Evolutionary conservation across 2,797 vertebrate species (phyloP), one percentile per base, ranked within the genome.

Genomic region (Neosilurus hyrtlii): DNA sequence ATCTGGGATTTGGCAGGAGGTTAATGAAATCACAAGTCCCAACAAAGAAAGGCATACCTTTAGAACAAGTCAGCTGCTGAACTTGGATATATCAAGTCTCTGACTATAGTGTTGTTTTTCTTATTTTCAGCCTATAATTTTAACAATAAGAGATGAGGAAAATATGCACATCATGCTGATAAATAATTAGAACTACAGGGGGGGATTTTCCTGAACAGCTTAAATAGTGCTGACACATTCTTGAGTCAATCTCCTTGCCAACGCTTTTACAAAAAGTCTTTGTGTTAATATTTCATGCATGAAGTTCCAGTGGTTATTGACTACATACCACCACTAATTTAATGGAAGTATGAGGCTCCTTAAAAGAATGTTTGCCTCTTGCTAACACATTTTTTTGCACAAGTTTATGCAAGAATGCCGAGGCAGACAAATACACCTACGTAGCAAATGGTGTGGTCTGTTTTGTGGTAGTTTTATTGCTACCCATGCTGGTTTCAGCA

Each of bases 381-480:
- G 63, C 75, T 71, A 78, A 35, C 24, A 71, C 68, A 67, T 74
- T 81, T 84, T 84, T 30, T 20, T 57, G 84, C 84, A 86, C 63
- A 56, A 59, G 84, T 37, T 82, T 35, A 54, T 22, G 37, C 76
- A 79, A 75, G 52, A 67, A 37, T 65, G 1, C 43, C 18, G 43
- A 83, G 62, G 63, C 81, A 84, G 78, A 87, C 80, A 80, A 75
- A 61, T 52, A 79, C 59, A 84, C 59, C 79, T 37, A 65, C 81
- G 75, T 80, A 80, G 87, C 26, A 61, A 83, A 81, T 83, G 52
- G 84, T 78, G 86, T 79, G 84, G 84, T 83, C 74, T 85, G 86
- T 80, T 85, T 82, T 81, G 78, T 86, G 83, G 84, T 82, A 75
- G 80, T 84, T 81, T 87, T 87, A 87, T 81, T 71, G 87, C 81